phyloP scores from a whole-genome alignment of 2,113 vertebrate species.

The Passer montanus region DNA sequence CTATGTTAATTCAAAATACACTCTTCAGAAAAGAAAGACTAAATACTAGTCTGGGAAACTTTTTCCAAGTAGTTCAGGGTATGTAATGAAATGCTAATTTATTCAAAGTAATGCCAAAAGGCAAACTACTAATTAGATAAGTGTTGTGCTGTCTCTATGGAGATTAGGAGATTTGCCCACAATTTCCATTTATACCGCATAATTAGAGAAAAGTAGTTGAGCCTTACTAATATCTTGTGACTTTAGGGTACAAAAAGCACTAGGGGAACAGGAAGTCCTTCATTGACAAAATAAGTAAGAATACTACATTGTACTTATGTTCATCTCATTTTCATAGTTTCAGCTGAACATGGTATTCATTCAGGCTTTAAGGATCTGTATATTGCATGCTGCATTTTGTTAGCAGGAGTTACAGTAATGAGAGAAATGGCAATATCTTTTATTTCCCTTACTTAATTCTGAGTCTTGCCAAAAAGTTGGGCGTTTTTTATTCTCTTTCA shows the following conservation, averaged over 20 bases:
- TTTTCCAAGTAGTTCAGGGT: neutral
- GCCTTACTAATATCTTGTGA: neutral
- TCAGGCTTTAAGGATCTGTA: neutral
- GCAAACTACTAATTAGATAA: slow-evolving; percentile 53
- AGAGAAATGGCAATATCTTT: neutral
- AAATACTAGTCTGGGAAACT: slow-evolving; percentile 7
- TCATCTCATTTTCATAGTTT: neutral
- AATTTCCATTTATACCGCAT: slow-evolving; percentile 33
- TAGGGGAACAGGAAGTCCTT: slow-evolving; percentile 1
- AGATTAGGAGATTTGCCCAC: slow-evolving; percentile 36
- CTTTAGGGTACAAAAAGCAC: neutral
- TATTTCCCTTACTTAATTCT: neutral
- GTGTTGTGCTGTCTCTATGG: slow-evolving; percentile 47
- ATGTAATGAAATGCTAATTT: slow-evolving; percentile 59
- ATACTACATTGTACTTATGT: neutral
- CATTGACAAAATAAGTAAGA: neutral
- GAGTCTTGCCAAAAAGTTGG: neutral
- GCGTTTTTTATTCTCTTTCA: neutral
- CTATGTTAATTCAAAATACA: neutral
- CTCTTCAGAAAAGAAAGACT: neutral
- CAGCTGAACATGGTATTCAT: neutral
- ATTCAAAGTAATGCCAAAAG: slow-evolving; percentile 61
- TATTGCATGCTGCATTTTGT: neutral
- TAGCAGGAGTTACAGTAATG: neutral
- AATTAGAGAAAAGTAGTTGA: slow-evolving; percentile 14